Evolutionary conservation across 1,140 invertebrate genomes (phyloP).

Genomic region (Caerostris darwini): DNA sequence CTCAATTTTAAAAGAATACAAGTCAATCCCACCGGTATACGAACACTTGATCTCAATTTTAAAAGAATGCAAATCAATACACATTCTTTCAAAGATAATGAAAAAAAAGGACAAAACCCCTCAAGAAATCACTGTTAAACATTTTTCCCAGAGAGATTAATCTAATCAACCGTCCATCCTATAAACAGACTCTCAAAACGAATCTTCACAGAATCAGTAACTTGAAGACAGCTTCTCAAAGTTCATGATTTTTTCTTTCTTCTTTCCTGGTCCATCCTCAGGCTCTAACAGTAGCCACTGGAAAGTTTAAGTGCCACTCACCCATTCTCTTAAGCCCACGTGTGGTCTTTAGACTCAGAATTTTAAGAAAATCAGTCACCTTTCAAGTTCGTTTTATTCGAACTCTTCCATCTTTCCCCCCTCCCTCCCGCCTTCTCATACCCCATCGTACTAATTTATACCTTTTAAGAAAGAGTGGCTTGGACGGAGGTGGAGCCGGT

Average conservation of each 20-base stretch:
- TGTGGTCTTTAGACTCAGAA: conserved; percentile 41
- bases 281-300: conserved; percentile 44
- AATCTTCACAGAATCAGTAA: neutral
- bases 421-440: neutral
- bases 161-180: neutral
- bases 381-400: conserved; percentile 24
- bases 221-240: neutral
- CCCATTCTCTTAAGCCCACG: conserved; percentile 50
- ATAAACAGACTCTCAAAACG: neutral
- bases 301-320: conserved; percentile 68
- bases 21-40: too few species aligned
- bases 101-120: neutral
- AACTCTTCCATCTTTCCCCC: neutral
- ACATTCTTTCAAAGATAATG: neutral
- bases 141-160: neutral
- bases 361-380: conserved; percentile 38
- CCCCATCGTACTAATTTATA: neutral
- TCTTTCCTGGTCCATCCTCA: neutral
- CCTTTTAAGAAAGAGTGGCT: neutral
- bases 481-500: conserved; percentile 27
- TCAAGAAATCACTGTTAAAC: neutral
- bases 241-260: neutral
- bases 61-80: neutral
- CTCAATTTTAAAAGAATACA: too few species aligned
- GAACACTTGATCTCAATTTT: too few species aligned